Conservation (phyloP, 1,140 invertebrate genomes). For the Rhyacophila brunnea region DNA sequence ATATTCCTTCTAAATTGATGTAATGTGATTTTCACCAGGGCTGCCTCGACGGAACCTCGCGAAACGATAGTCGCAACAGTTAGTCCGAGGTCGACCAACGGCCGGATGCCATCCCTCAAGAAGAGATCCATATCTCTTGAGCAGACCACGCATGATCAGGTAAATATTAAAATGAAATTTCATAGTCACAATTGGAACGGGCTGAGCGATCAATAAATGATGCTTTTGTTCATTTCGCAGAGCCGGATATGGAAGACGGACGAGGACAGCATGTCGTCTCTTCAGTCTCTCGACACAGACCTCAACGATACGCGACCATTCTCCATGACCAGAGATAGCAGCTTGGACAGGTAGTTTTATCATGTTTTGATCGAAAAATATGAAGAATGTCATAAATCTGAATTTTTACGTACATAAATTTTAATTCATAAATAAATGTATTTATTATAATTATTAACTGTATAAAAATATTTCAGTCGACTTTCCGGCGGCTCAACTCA, state of each 20-base stretch:
- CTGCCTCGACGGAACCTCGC: constrained; percentile 50
- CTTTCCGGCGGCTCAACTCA: constrained; percentile 81
- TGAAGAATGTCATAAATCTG: constrained; percentile 13
- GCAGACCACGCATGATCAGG: constrained; percentile 60
- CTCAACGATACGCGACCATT: constrained; percentile 47
- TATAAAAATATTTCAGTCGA: constrained; percentile 57
- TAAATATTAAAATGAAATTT: constrained; percentile 39
- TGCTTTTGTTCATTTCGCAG: constrained; percentile 34
- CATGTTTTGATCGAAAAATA: not conserved
- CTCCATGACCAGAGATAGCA: constrained; percentile 63
- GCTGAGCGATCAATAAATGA: no score
- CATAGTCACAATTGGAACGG: no score
- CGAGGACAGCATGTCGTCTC: constrained; percentile 75
- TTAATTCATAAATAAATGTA: constrained; percentile 20
- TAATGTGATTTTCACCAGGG: constrained; percentile 40
- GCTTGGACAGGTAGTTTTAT: constrained; percentile 65
- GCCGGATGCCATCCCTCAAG: constrained; percentile 46
- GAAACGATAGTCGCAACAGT: constrained; percentile 45
- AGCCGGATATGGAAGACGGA: constrained; percentile 68
- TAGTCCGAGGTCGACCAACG: constrained; percentile 40
- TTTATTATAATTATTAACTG: constrained; percentile 35
- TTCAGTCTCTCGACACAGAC: constrained; percentile 72
- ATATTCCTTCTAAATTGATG: no score
- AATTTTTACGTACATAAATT: constrained; percentile 34
- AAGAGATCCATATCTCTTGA: constrained; percentile 53